Evolutionary conservation across 2,888 invertebrate species (phyloP).

Genomic region (Leucania comma): DNA sequence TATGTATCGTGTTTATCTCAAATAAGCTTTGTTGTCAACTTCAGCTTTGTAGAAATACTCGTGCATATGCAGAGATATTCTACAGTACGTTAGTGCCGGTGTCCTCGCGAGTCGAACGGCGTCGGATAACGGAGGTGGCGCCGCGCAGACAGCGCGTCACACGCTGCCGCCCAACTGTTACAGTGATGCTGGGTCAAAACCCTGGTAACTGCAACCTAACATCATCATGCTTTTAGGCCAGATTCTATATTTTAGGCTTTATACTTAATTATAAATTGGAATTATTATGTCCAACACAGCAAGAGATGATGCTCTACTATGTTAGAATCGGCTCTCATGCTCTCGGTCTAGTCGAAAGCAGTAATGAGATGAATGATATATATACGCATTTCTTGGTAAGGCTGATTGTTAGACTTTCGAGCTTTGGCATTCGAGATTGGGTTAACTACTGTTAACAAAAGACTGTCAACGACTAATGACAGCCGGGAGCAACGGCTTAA

Average conservation of each 20-base stretch:
- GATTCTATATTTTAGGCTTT: not conserved
- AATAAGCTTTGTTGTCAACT: no score
- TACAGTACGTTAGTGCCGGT: not conserved
- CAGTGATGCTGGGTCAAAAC: slow-evolving; percentile 19
- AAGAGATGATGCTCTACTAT: not conserved
- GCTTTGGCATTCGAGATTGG: not conserved
- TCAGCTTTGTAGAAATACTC: no score
- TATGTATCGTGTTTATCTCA: no score
- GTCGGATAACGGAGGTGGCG: slow-evolving; percentile 50
- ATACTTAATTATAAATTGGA: not conserved
- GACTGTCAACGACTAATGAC: not conserved
- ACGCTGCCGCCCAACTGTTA: slow-evolving; percentile 45
- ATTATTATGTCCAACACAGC: no score
- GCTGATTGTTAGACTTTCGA: not conserved
- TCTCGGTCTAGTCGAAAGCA: not conserved
- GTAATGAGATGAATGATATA: no score
- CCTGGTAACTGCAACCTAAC: not conserved
- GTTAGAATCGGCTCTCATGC: not conserved
- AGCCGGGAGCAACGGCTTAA: not conserved
- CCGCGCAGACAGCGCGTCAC: slow-evolving; percentile 49
- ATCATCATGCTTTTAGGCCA: not conserved
- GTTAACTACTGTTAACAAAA: no score
- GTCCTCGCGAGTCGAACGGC: not conserved
- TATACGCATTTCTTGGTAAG: not conserved
- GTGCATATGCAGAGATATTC: not conserved